Evolutionary conservation across 1,140 invertebrate genomes (phyloP).

Genomic region (Drosophila suzukii): DNA sequence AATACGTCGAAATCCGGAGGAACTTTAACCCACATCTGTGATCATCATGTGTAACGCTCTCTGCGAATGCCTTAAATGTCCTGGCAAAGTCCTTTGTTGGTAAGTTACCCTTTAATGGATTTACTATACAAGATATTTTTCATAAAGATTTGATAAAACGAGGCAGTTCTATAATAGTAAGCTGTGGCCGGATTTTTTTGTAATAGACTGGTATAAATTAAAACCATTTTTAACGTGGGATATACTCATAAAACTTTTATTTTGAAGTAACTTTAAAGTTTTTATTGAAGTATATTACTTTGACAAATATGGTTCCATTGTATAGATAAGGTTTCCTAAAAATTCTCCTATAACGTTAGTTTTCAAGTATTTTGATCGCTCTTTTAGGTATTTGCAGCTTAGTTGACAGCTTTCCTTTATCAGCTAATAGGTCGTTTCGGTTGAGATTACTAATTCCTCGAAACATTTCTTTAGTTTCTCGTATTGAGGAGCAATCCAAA

Average conservation of each 20-base stretch:
- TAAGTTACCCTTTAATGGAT: constrained; percentile 34
- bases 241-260: too few relatives aligned
- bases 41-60: constrained; percentile 71
- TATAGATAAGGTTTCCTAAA: neutral
- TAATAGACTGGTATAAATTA: too few relatives aligned
- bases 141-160: too few relatives aligned
- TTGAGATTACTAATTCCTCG: constrained; percentile 2
- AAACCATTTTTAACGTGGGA: too few relatives aligned
- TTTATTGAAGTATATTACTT: too few relatives aligned
- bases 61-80: constrained; percentile 77
- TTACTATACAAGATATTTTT: neutral
- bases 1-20: constrained; percentile 21
- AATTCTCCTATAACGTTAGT: neutral
- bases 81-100: constrained; percentile 78
- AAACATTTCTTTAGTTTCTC: neutral
- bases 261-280: too few relatives aligned
- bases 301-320: neutral
- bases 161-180: too few relatives aligned
- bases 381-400: neutral
- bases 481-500: neutral
- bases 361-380: neutral
- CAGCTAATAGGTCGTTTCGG: neutral
- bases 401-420: neutral
- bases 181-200: too few relatives aligned
- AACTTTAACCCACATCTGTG: constrained; percentile 6